Conservation (phyloP, 2,113 vertebrate genomes). For the human (Homo sapiens) region DNA sequence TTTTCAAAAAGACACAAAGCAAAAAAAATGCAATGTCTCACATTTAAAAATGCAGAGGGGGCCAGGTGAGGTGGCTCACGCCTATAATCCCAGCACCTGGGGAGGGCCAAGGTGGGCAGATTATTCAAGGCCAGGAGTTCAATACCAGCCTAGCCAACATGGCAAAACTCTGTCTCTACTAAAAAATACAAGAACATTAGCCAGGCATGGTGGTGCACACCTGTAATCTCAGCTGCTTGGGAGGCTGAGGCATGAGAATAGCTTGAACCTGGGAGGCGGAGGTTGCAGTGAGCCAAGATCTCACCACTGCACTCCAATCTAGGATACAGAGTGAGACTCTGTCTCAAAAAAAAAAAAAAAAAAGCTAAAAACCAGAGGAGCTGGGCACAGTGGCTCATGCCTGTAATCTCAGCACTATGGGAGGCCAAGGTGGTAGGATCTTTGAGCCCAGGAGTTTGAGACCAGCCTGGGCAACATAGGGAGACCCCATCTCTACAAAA, state of each 20-base stretch:
- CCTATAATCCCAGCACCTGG: neutral
- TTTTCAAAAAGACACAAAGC: neutral
- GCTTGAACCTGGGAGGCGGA: neutral
- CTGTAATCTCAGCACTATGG: no score
- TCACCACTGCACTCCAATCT: neutral
- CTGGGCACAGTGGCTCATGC: no score
- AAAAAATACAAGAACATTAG: neutral
- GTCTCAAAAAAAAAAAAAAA: neutral
- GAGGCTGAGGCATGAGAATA: neutral
- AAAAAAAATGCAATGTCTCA: neutral
- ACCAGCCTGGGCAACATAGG: no score
- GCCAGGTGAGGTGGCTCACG: neutral
- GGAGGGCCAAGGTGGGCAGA: neutral
- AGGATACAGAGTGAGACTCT: neutral
- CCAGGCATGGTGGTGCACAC: neutral
- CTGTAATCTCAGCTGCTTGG: neutral
- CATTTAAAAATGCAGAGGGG: neutral
- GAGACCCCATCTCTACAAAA: no score
- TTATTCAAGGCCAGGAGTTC: neutral
- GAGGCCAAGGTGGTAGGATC: no score
- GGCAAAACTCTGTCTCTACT: neutral
- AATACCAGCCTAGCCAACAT: neutral
- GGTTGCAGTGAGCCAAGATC: neutral
- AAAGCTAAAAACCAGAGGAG: no score
- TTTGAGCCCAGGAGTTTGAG: no score